Conservation (phyloP, 2,888 invertebrate genomes). For the Drosophila maculinotata region DNA sequence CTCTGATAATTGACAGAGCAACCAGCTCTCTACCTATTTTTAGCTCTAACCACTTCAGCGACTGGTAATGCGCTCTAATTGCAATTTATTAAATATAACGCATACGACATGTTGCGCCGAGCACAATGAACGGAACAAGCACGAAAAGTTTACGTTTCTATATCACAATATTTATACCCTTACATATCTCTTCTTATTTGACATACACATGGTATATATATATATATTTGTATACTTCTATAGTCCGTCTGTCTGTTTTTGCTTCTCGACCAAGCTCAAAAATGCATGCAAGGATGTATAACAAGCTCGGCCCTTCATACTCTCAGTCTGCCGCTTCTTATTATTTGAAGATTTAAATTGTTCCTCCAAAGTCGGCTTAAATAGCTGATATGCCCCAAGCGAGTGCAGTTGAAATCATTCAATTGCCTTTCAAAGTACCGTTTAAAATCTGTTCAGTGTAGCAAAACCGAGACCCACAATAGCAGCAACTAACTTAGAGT, state of each 20-base stretch:
- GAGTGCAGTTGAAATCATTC: constrained; percentile 38
- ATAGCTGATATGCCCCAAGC: constrained; percentile 12
- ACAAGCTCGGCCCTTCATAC: too few species aligned
- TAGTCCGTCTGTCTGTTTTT: too few species aligned
- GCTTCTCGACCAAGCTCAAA: too few species aligned
- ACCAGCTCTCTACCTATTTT: constrained; percentile 3
- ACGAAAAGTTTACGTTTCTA: background rate
- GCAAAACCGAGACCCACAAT: constrained; percentile 58
- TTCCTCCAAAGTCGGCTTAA: too few species aligned
- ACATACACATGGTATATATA: too few species aligned
- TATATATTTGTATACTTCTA: too few species aligned
- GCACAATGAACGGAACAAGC: background rate
- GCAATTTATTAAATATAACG: constrained; percentile 62
- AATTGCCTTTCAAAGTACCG: constrained; percentile 74
- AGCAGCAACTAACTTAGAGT: constrained; percentile 50
- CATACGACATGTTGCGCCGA: constrained; percentile 24
- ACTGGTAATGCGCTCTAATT: constrained; percentile 65
- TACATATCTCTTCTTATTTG: too few species aligned
- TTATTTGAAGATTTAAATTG: too few species aligned
- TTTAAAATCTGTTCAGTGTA: constrained; percentile 70
- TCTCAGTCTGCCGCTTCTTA: too few species aligned
- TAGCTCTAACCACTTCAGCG: too few species aligned
- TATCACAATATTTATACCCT: background rate
- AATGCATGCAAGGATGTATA: too few species aligned
- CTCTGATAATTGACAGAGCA: constrained; percentile 42